Base-by-base conservation (phyloP, 2,888 invertebrate genomes). In the Villa cingulata region DNA sequence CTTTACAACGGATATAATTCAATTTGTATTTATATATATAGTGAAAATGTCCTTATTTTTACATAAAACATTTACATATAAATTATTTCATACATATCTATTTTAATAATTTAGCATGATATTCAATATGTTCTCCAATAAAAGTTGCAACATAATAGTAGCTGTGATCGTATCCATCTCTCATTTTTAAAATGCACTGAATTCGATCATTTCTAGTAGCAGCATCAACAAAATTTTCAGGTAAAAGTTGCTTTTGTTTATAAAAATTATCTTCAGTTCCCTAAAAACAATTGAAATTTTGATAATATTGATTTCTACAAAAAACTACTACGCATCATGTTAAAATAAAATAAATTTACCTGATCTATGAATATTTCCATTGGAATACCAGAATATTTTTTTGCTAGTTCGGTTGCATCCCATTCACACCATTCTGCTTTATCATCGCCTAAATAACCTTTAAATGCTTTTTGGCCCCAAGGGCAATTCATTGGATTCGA, bases 101-200 rank as follows among this genome's bases (percentile, higher is more conserved):
- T 36, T 77, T 79, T 17, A 91, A 75, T 64, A 80, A 77, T 62
- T 85, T 82, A 4, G 84, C 79, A 67, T 98, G 97, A 68, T 91
- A 90, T 48, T 77, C 78, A 51, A 98, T 78, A 64, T 98, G 97
- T 62, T 97, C 94, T 38, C 80, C 86, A 45, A 98, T 82, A 66
- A 89, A 97, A 0, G 89, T 79, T 1, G 92, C 74, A 54, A 98
- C 86, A 63, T 90, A 95, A 62, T 80, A 96, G 63, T 96, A 97
- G 41, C 89, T 83, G 70, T 98, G 98, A 66, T 97, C 94, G 63
- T 96, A 98, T 16, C 86, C 91, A 54, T 85, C 83, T 12, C 86
- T 75, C 60, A 80, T 72, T 55, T 85, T 80, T 16, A 82, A 71
- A 45, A 83, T 77, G 1, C 82, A 74, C 15, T 81, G 80, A 17